Evolutionary conservation across 2,888 invertebrate genomes (phyloP), one percentile per base, ranked within the genome.

Genomic region (Drosophila greeni): DNA sequence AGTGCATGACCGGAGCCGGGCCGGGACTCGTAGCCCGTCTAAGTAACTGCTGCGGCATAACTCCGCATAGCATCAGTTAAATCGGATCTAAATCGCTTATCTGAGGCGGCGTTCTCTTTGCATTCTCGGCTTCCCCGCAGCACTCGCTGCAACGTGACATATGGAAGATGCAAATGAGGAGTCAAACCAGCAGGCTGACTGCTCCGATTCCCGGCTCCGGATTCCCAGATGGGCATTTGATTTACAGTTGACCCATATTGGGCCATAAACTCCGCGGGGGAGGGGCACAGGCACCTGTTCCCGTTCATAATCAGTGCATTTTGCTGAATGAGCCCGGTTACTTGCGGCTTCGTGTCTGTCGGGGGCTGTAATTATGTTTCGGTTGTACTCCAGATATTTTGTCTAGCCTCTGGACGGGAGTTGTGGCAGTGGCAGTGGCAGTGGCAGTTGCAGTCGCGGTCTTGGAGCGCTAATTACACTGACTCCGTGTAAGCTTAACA

Each of bases 31-130:
- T 29, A 29, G 29, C 29, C 51, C 40, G 14, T 29, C 39, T 8
- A 14, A n/a, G n/a, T n/a, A n/a, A 16, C 54, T 49, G 42, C 49
- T 14, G 59, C 48, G 70, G 74, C 85, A 83, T 84, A 83, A 75
- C 79, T 82, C 66, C 85, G 60, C 85, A 83, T 85, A 82, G 73
- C 84, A 85, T 83, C 85, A 85, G 83, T 83, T 83, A 85, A 83
- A 85, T 85, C 82, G 76, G 74, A 77, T 75, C 70, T 52, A 73
- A 76, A 76, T 79, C 79, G 79, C 79, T 85, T 80, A 76, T 80
- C 75, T 78, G 70, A 72, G 74, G 76, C 80, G 80, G 80, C 80
- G 47, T 78, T 78, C 74, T 65, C 69, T 56, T 59, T 70, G 64
- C 60, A 59, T 42, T 69, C 18, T 24, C 40, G 23, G n/a, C 40